Evolutionary conservation across 2,797 vertebrate genomes (phyloP).

Genomic region (Xiphophorus birchmanni): DNA sequence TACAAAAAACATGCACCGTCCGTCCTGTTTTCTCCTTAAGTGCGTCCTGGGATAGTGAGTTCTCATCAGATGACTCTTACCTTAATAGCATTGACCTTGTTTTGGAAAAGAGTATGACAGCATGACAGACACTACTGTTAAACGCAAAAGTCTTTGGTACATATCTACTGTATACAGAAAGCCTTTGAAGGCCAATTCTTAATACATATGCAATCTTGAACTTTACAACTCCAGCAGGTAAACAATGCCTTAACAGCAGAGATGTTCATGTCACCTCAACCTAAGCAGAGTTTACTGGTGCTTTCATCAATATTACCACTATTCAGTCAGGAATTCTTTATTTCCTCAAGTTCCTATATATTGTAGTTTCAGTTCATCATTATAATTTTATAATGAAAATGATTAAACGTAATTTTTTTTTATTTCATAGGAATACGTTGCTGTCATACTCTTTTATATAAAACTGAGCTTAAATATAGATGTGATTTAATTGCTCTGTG

Average conservation of each 20-base stretch:
- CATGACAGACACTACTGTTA: conserved; percentile 50
- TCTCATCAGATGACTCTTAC: conserved; percentile 33
- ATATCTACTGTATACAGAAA: conserved; percentile 56
- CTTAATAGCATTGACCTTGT: conserved; percentile 20
- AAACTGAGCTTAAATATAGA: conserved; percentile 33
- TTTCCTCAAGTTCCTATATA: conserved; percentile 10
- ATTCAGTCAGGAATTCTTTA: neutral
- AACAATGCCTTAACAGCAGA: conserved; percentile 77
- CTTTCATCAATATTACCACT: conserved; percentile 53
- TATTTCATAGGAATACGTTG: conserved; percentile 35
- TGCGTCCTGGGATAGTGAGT: conserved; percentile 37
- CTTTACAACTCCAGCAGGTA: conserved; percentile 68
- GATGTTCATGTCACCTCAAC: conserved; percentile 58
- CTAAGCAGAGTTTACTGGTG: conserved; percentile 65
- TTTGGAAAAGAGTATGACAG: conserved; percentile 78
- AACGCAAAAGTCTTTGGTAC: conserved; percentile 48
- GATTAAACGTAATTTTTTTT: neutral
- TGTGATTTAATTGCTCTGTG: conserved; percentile 24
- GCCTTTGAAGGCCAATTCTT: conserved; percentile 56
- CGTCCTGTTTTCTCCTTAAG: conserved; percentile 34
- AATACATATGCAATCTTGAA: conserved; percentile 78
- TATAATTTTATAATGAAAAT: conserved; percentile 6
- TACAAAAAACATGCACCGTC: conserved; percentile 41
- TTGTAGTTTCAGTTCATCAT: conserved; percentile 21
- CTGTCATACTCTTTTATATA: conserved; percentile 78